Conservation (phyloP, 2,113 vertebrate species). For the Tyrannus savana region DNA sequence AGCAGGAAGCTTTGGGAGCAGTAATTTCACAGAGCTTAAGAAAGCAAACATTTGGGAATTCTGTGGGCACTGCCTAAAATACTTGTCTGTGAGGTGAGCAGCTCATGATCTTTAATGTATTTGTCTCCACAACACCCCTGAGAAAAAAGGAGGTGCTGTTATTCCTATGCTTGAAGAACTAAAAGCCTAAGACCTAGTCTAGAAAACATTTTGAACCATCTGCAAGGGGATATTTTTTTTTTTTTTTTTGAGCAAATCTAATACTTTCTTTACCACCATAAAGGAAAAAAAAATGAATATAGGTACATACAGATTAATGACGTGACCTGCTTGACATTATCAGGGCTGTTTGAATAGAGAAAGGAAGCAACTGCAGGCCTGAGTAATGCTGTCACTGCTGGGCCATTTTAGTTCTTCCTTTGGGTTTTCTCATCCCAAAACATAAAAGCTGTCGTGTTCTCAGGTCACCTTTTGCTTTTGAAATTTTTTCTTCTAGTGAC, state of each 20-base stretch:
- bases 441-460: background rate
- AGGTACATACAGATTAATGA: rapidly evolving
- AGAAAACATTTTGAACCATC: background rate
- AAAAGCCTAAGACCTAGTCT: background rate
- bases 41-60: background rate
- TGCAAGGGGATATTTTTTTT: rapidly evolving
- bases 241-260: background rate
- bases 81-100: background rate
- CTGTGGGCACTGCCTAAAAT: background rate
- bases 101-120: background rate
- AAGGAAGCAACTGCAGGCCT: background rate
- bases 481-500: background rate
- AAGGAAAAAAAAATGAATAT: background rate
- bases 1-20: background rate
- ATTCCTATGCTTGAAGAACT: background rate
- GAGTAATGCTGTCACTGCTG: background rate
- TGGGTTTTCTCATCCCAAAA: background rate
- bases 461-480: background rate
- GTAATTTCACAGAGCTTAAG: background rate
- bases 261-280: background rate
- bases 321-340: background rate
- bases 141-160: background rate
- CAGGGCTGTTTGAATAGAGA: background rate
- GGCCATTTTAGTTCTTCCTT: background rate
- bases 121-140: background rate